Percentiles rank a stretch among this genome's conserved stretches.
phyloP scores from a whole-genome alignment of 2,113 vertebrate species.

The Telmatochromis sp. region DNA sequence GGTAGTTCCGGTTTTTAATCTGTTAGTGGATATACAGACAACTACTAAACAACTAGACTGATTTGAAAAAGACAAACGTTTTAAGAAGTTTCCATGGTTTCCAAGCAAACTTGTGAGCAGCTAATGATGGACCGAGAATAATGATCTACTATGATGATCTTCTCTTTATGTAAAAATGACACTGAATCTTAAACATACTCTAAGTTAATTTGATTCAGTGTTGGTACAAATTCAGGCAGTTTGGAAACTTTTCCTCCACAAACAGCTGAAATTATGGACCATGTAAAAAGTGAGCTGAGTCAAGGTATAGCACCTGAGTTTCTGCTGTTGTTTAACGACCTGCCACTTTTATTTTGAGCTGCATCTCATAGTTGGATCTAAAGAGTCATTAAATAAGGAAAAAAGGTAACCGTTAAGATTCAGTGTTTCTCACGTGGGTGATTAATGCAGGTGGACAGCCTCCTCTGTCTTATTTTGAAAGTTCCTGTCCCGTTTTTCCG shows the following conservation, averaged over 20 bases:
- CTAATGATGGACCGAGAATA: background rate
- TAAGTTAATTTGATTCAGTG: background rate
- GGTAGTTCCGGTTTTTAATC: fast-evolving
- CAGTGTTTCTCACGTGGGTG: fast-evolving
- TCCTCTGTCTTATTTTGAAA: background rate
- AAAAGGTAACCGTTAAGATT: background rate
- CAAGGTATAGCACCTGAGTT: background rate
- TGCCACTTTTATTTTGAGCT: background rate
- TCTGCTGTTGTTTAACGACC: background rate
- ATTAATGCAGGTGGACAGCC: background rate
- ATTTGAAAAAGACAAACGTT: background rate
- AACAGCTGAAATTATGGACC: background rate
- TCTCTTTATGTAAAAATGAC: background rate
- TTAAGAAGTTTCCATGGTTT: background rate
- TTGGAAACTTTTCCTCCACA: background rate
- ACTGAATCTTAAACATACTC: background rate
- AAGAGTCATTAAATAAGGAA: background rate
- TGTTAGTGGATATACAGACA: background rate
- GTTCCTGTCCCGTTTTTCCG: background rate
- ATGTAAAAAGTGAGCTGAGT: background rate
- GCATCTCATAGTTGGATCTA: background rate
- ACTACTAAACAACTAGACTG: background rate
- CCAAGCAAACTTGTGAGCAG: background rate
- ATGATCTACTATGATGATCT: background rate
- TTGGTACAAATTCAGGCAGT: background rate